Evolutionary conservation across 2,797 vertebrate genomes (phyloP).

Genomic region (Dryobates pubescens): DNA sequence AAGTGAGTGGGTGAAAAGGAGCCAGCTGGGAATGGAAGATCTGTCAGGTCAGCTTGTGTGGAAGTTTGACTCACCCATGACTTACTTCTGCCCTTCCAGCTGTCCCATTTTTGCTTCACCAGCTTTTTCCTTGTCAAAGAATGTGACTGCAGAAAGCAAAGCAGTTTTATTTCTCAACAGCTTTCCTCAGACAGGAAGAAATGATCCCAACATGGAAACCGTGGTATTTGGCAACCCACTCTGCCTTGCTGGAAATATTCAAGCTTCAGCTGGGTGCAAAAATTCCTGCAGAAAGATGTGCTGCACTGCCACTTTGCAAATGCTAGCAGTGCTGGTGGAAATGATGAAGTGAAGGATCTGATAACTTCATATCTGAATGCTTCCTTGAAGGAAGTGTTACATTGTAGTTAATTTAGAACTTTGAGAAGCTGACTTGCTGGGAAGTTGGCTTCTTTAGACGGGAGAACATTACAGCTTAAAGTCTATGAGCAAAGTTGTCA

Average conservation of each 20-base stretch:
- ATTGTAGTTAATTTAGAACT: constrained; percentile 18
- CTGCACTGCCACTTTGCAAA: not conserved
- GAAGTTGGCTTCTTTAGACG: constrained; percentile 12
- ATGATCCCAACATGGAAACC: constrained; percentile 27
- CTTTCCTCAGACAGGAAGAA: constrained; percentile 47
- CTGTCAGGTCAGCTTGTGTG: not conserved
- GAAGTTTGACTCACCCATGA: not conserved
- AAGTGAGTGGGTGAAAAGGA: not conserved
- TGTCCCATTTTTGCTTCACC: not conserved
- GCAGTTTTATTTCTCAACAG: constrained; percentile 28
- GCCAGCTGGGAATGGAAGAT: not conserved
- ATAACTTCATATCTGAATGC: not conserved
- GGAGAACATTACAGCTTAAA: not conserved
- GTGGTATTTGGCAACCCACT: constrained; percentile 55
- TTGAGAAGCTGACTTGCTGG: not conserved
- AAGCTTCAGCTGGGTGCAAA: constrained; percentile 39
- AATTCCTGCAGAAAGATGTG: constrained; percentile 10
- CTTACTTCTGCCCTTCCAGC: constrained; percentile 2
- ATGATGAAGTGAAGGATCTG: not conserved
- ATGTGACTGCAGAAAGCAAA: not conserved
- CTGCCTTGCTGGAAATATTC: constrained; percentile 35
- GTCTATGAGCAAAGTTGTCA: not conserved
- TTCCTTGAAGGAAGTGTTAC: constrained; percentile 14
- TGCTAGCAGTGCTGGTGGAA: not conserved
- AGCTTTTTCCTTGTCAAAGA: constrained; percentile 18